Evolutionary conservation across 2,113 vertebrate species (phyloP), one percentile per base, ranked within the genome.

Genomic region (Vulpes ferrilata): DNA sequence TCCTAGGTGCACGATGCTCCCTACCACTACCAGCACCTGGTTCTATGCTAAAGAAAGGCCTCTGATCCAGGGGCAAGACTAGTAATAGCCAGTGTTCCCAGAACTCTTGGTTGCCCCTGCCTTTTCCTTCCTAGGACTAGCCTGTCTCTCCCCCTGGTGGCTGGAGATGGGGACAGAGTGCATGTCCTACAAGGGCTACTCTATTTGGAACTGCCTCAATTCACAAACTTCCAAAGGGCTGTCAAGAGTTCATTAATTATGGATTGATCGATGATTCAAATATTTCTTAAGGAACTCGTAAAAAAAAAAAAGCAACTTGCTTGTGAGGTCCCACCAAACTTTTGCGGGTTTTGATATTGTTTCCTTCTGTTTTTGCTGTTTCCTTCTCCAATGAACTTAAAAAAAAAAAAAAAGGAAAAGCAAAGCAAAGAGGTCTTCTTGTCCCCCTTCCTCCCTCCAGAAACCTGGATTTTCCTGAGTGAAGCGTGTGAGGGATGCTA

Each of bases 101-200:
- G 38, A 83, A 35, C 25, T 15, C 6, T 5, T 0, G 3, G 60
- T 74, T 73, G 81, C 55, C 11, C 0, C 25, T 0, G 22, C 71
- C n/a, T 64, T 3, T 48, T 2, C 51, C 16, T 32, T 76, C 87
- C 60, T 0, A 59, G 62, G 53, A 76, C 51, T n/a, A 84, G 65
- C 74, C 60, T 10, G 23, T 95, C 71, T 84, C 90, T 65, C 93
- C 96, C 79, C 48, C 74, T 90, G 65, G 84, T 92, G 93, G 93
- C 4, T 23, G 48, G 48, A 93, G 43, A 67, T 67, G 76, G 90
- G 35, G 43, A 82, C 32, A 55, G 51, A 85, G 53, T 16, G 11
- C 20, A 35, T 8, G 16, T 83, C 79, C 51, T 9, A 19, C 69
- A 71, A 65, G 38, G 23, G 59, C 43, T 11, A 38, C 51, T 90